These are phyloP conservation scores for Holothuria glaberrima DNA, from an alignment of 35 echinoderm and acorn worm genomes.

Conservation along the genomic window DNA sequence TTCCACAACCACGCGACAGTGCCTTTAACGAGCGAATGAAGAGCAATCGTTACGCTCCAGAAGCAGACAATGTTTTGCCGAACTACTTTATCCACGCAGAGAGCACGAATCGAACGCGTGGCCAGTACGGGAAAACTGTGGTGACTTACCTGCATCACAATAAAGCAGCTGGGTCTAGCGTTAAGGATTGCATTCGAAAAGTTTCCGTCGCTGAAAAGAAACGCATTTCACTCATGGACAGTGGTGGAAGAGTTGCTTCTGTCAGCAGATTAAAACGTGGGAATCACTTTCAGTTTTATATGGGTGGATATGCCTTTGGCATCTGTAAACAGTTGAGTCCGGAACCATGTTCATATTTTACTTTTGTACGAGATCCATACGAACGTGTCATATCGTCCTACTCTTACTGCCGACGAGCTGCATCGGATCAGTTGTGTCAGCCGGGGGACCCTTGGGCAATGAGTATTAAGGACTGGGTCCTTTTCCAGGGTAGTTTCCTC, in stretches of 20 bases:
- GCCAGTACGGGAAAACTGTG: background rate
- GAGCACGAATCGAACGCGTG: background rate
- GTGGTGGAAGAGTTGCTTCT: slow-evolving; percentile 47
- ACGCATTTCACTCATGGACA: slow-evolving; percentile 53
- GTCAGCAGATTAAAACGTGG: slow-evolving; percentile 27
- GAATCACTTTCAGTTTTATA: slow-evolving; percentile 56
- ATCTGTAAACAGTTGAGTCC: slow-evolving; percentile 71
- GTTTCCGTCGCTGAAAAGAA: slow-evolving; percentile 20
- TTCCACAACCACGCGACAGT: slow-evolving; percentile 28
- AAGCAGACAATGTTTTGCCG: slow-evolving; percentile 34
- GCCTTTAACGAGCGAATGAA: slow-evolving; percentile 39
- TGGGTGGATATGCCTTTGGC: slow-evolving; percentile 95
- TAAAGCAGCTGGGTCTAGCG: slow-evolving; percentile 87
- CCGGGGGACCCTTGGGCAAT: slow-evolving; percentile 75
- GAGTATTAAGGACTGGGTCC: slow-evolving; percentile 77
- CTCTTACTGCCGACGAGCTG: slow-evolving; percentile 78
- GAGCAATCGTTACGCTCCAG: background rate
- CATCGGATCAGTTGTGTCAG: slow-evolving; percentile 82
- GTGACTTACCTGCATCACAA: slow-evolving; percentile 88
- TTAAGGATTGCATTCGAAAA: slow-evolving; percentile 76
- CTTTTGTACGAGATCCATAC: slow-evolving; percentile 88
- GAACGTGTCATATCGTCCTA: slow-evolving; percentile 88
- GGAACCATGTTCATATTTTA: slow-evolving; percentile 90
- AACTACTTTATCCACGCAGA: slow-evolving; percentile 46
- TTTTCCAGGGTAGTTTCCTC: slow-evolving; percentile 93